A percentile compares a stretch with the other conserved stretches of the same genome.
These are phyloP conservation scores for Acanthiza pusilla DNA, from an alignment of 2,797 vertebrate genomes.

Conservation along the genomic window DNA sequence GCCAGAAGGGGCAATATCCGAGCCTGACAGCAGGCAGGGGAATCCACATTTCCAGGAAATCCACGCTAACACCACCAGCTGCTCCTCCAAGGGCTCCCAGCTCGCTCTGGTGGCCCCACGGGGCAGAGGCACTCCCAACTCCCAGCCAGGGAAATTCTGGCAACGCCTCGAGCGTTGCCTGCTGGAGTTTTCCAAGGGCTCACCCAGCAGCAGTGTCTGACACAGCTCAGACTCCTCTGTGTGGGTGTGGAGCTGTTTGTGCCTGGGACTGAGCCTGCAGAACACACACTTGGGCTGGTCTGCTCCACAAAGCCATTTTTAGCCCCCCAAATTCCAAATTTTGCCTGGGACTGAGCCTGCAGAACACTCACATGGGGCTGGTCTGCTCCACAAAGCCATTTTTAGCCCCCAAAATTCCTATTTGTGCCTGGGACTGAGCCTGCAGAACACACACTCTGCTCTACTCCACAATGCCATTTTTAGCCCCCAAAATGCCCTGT, in stretches of 20 bases:
- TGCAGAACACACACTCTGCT: not conserved
- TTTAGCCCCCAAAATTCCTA: too few relatives aligned
- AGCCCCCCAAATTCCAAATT: not conserved
- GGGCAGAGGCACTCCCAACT: not conserved
- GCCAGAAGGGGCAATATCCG: not conserved
- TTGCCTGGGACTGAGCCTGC: constrained; percentile 24
- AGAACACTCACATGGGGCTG: not conserved
- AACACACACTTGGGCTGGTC: not conserved
- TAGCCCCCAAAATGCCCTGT: not conserved
- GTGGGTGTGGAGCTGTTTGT: constrained; percentile 15
- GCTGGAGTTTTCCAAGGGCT: constrained; percentile 1
- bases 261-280: constrained; percentile 17
- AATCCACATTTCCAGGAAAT: not conserved
- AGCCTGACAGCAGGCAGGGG: not conserved
- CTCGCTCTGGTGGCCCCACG: not conserved
- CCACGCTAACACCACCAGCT: not conserved
- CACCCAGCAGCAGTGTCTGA: constrained; percentile 19
- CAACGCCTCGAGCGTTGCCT: not conserved
- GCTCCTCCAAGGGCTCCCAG: constrained; percentile 20
- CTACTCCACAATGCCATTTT: constrained; percentile 4
- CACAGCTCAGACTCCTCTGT: not conserved
- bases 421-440: not conserved
- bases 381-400: too few relatives aligned
- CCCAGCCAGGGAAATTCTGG: constrained; percentile 1
- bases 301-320: constrained; percentile 1